These are phyloP conservation scores for Ephestia elutella DNA, from an alignment of 1,140 invertebrate genomes.

Conservation along the genomic window DNA sequence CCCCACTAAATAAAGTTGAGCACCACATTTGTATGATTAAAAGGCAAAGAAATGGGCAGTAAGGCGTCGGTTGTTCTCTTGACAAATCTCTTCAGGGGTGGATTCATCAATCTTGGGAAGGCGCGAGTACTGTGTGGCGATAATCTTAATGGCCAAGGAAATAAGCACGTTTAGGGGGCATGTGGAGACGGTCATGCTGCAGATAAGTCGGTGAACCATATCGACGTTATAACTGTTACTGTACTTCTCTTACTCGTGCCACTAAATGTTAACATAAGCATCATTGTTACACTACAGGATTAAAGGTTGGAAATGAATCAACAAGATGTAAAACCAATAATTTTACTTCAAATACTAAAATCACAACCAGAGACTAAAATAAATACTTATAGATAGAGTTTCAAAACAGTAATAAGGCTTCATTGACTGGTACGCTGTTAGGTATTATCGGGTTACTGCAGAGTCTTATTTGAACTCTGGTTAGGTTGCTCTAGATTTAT, in stretches of 20 bases:
- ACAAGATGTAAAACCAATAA: no score
- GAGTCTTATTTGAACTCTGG: neutral
- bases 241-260: neutral
- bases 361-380: no score
- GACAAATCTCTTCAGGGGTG: constrained; percentile 4
- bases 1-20: constrained; percentile 3
- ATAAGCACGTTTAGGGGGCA: constrained; percentile 7
- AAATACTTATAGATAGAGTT: neutral
- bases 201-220: constrained; percentile 5
- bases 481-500: no score
- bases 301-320: no score
- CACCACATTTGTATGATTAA: constrained; percentile 5
- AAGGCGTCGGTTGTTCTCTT: constrained; percentile 4
- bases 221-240: neutral
- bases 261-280: neutral
- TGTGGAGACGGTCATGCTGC: neutral
- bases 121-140: neutral
- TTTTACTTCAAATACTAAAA: no score
- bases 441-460: neutral
- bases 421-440: neutral
- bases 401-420: neutral
- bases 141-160: constrained; percentile 6
- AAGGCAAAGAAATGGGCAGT: neutral
- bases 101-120: constrained; percentile 6
- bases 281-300: no score